Base-by-base conservation (phyloP, 2,113 vertebrate genomes). In the Galemys pyrenaicus region DNA sequence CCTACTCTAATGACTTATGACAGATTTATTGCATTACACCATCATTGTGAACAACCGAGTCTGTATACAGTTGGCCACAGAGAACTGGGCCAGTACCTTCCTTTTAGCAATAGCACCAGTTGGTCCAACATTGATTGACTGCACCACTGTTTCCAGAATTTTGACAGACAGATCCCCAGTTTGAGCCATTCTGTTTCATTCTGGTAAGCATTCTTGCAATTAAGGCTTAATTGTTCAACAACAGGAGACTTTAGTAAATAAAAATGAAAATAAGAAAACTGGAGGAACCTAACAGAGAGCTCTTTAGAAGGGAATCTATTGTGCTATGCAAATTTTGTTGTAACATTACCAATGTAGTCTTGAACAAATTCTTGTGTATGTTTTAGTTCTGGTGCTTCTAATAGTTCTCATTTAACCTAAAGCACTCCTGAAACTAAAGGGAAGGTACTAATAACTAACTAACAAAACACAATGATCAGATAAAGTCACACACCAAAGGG, bases 321-420 rank as follows among this genome's bases (percentile, higher is more conserved):
- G 15, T 58, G 35, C 64, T n/a, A 74, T 75, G 22, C n/a, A 95
- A 90, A 86, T 82, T 92, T 83, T 70, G 0, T 89, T 86, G 13
- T 75, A 88, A 77, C 19, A 22, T 86, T 86, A 35, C 26, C 26
- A 70, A 82, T 89, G 92, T 88, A 95, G 82, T n/a, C n/a, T 60
- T 51, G 46, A 85, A 81, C 3, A 85, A 65, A 88, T 92, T 88
- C 41, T 91, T 78, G 10, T 46, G 4, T 77, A 90, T 95, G 28
- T 92, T 96, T 94, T 88, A 88, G 94, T 97, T 92, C 78, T 86
- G 13, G 26, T 60, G 11, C 79, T 96, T 87, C 73, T 86, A 95
- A 92, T 92, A 49, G 9, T 81, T 92, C 49, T 88, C 22, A 94
- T 78, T 95, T 88, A 86, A 92, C 16, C 28, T 41, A 82, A 91